These are phyloP conservation scores for Pachydiplax longipennis DNA, from an alignment of 2,888 invertebrate genomes.

Conservation along the genomic window DNA sequence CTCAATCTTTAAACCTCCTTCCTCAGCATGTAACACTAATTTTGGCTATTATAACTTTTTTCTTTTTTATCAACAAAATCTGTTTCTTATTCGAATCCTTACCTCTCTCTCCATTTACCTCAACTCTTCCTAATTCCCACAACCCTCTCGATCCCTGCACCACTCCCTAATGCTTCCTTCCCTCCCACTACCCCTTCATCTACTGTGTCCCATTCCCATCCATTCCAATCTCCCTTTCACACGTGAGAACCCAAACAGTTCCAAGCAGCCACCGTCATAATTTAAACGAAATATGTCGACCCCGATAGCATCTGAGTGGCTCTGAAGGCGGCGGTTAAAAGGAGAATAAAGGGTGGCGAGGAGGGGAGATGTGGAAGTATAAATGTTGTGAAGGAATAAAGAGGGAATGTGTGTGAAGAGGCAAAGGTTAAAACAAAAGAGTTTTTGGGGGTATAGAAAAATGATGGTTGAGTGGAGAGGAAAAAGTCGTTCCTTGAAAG, in stretches of 20 bases:
- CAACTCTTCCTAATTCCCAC: not conserved
- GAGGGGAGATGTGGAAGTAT: not conserved
- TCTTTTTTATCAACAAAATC: not conserved
- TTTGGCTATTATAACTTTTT: not conserved
- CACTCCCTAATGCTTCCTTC: not conserved
- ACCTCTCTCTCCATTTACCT: not conserved
- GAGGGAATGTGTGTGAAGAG: slow-evolving; percentile 8
- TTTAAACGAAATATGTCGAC: slow-evolving; percentile 44
- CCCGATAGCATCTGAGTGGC: slow-evolving; percentile 40
- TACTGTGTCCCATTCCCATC: not conserved
- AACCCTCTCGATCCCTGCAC: not conserved
- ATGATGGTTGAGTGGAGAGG: not conserved
- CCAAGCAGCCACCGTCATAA: slow-evolving; percentile 43
- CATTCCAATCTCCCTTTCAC: slow-evolving; percentile 19
- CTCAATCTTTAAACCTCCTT: too few species aligned
- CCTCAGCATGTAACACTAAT: too few species aligned
- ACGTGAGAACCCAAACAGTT: slow-evolving; percentile 45
- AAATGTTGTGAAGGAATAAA: not conserved
- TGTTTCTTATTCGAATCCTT: too few species aligned
- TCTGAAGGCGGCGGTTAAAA: slow-evolving; percentile 42
- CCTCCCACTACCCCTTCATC: not conserved
- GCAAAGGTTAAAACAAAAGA: not conserved
- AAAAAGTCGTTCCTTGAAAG: not conserved
- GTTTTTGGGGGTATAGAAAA: not conserved
- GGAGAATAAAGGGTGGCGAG: not conserved